Percentiles rank a stretch among this genome's conserved stretches.
phyloP scores from a whole-genome alignment of 2,113 vertebrate genomes.

The Equus przewalskii region DNA sequence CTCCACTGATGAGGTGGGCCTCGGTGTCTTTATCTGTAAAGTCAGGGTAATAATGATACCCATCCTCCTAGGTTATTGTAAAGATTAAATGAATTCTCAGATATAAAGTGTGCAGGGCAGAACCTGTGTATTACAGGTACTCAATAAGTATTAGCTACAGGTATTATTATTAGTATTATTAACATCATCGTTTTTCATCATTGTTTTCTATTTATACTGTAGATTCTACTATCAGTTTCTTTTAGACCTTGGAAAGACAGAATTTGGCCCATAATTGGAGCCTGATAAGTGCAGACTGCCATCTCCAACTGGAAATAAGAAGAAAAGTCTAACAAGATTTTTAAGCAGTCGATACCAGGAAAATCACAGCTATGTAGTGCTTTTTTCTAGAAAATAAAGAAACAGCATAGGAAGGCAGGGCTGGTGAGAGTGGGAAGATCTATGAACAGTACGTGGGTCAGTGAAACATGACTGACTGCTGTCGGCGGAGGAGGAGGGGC shows the following conservation, averaged over 20 bases:
- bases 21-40: slow-evolving; percentile 2
- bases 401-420: background rate
- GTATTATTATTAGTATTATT: background rate
- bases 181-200: background rate
- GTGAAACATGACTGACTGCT: background rate
- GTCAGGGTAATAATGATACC: background rate
- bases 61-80: background rate
- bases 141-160: background rate
- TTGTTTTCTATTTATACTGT: background rate
- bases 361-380: background rate
- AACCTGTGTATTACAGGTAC: background rate
- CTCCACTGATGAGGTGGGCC: fast-evolving
- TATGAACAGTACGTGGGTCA: background rate
- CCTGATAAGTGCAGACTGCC: background rate
- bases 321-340: background rate
- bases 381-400: slow-evolving; percentile 40
- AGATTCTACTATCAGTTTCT: background rate
- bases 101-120: background rate
- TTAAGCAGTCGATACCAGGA: background rate
- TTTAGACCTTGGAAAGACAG: background rate
- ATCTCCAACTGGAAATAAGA: background rate
- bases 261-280: background rate
- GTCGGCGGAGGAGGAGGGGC: background rate
- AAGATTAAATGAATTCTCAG: background rate
- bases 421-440: background rate